Conservation (phyloP, 2,113 vertebrate species). For the Channa maculata region DNA sequence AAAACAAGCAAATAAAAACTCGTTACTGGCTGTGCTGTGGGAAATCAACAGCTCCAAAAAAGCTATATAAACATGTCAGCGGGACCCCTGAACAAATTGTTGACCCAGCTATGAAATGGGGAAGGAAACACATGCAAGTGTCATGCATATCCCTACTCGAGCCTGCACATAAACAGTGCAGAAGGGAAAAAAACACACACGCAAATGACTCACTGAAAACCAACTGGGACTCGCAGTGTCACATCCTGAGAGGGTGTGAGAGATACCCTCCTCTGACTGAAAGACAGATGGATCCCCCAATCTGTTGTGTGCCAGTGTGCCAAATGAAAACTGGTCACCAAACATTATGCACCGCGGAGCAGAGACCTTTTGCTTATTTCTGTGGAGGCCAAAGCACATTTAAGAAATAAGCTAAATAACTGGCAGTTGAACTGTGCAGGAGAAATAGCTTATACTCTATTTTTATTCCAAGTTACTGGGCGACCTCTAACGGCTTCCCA, state of each 20-base stretch:
- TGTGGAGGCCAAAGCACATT: neutral
- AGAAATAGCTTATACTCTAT: neutral
- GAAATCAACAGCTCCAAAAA: slow-evolving; percentile 25
- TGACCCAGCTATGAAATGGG: slow-evolving; percentile 44
- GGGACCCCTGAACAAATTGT: slow-evolving; percentile 49
- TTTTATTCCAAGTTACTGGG: slow-evolving; percentile 15
- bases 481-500: slow-evolving; percentile 31
- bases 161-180: slow-evolving; percentile 43
- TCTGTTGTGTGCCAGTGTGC: slow-evolving; percentile 59
- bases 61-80: slow-evolving; percentile 38
- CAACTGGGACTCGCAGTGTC: slow-evolving; percentile 76
- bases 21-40: slow-evolving; percentile 53
- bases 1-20: slow-evolving; percentile 72
- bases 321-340: slow-evolving; percentile 59
- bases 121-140: slow-evolving; percentile 34
- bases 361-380: slow-evolving; percentile 12
- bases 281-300: slow-evolving; percentile 72
- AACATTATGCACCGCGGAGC: slow-evolving; percentile 52
- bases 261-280: slow-evolving; percentile 61
- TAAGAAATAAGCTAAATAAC: neutral
- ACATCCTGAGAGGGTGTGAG: slow-evolving; percentile 69
- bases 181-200: slow-evolving; percentile 27
- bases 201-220: slow-evolving; percentile 77
- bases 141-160: slow-evolving; percentile 24
- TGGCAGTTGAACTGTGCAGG: neutral